Conservation (phyloP, 1,140 invertebrate genomes). For the Drosophila subpulchrella region DNA sequence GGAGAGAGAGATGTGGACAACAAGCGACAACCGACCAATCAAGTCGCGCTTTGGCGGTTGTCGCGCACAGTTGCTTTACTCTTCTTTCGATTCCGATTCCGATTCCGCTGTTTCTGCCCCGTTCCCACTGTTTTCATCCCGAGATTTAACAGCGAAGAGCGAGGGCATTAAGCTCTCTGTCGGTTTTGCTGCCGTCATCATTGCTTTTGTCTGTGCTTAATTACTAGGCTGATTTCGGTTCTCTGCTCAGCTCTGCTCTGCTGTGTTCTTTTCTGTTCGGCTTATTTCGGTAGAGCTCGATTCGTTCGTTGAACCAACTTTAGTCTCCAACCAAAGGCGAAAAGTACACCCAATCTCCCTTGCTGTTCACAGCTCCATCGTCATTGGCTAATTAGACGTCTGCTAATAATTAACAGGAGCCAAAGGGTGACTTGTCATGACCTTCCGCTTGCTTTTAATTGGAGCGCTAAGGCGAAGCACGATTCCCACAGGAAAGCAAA, state of each 20-base stretch:
- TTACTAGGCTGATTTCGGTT: constrained; percentile 26
- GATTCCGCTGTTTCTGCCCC: constrained; percentile 28
- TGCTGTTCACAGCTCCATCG: constrained; percentile 23
- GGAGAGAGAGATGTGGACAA: constrained; percentile 34
- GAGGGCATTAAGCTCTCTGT: constrained; percentile 35
- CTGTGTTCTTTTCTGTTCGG: constrained; percentile 17
- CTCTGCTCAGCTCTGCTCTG: constrained; percentile 7
- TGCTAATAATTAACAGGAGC: constrained; percentile 50
- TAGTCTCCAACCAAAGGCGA: constrained; percentile 12
- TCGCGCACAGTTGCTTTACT: constrained; percentile 65
- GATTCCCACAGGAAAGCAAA: not conserved
- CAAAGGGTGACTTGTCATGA: constrained; percentile 49
- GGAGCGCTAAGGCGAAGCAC: constrained; percentile 1
- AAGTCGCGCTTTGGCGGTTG: constrained; percentile 55
- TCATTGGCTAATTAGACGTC: constrained; percentile 75
- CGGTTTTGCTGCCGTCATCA: constrained; percentile 17
- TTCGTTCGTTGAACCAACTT: constrained; percentile 11
- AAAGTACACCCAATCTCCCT: constrained; percentile 1
- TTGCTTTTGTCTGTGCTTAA: constrained; percentile 55
- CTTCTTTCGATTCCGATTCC: constrained; percentile 51
- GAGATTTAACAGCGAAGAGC: constrained; percentile 46
- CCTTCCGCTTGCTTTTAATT: constrained; percentile 50
- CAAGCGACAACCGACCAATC: constrained; percentile 62
- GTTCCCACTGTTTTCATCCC: constrained; percentile 9
- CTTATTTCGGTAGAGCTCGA: constrained; percentile 19